Evolutionary conservation across 2,888 invertebrate species (phyloP), one percentile per base, ranked within the genome.

Genomic region (Chydorus sphaericus): DNA sequence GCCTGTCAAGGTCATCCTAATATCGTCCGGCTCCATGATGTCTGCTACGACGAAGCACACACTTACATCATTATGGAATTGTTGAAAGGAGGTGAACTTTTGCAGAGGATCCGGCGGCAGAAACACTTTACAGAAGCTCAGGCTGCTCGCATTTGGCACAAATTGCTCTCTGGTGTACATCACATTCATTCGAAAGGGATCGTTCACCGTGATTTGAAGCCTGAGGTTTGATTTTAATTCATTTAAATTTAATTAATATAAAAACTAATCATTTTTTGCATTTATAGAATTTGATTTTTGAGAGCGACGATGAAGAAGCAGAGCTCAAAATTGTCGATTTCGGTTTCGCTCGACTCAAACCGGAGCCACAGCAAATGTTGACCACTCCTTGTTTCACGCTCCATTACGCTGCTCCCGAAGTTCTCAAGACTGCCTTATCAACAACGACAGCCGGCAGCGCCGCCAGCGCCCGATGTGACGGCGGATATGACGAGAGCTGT

Each of bases 331-430:
- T 97, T 38, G 88, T 96, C 1, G 97, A 97, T 73, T 97, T 97
- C 70, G 96, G 97, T 10, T 94, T 94, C 72, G 92, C 96, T 16
- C 75, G 88, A n/a, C 72, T 80, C 61, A 81, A 82, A 65, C 78
- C 76, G 48, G 74, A 77, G 58, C 74, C 75, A 56, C 77, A 78
- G 63, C 70, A 74, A 1, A 63, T 63, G 20, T 68, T 81, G 64
- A 78, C 77, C 71, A 91, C 92, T 0, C 94, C 96, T 0, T 94
- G 96, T 68, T 97, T 89, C 69, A 94, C 96, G 56, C 70, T 92
- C 48, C 85, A 86, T 64, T 97, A 96, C 72, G 96, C 93, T 0
- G 93, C 96, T 1, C 96, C 96, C 0, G 96, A 97, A 69, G 89
- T 94, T 11, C 75, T 97, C 48, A 75, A 78, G 23, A 78, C 80